Conservation (phyloP, 2,113 vertebrate genomes). For the Eonycteris spelaea region DNA sequence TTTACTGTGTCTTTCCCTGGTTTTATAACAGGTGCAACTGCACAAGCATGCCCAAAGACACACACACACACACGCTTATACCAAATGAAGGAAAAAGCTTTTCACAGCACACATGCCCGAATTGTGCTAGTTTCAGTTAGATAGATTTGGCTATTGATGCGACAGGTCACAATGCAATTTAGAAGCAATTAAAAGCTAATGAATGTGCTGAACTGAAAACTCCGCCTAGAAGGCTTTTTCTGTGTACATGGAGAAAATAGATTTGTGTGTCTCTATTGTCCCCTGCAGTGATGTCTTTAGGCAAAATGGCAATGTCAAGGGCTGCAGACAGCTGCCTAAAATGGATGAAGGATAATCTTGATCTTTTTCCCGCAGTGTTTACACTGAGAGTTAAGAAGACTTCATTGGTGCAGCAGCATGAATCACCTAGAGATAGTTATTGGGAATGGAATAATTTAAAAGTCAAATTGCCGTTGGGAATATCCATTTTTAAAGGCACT, state of each 20-base stretch:
- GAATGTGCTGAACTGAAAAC: slow-evolving; percentile 89
- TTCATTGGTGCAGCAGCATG: slow-evolving; percentile 20
- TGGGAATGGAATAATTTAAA: slow-evolving; percentile 45
- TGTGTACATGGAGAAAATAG: slow-evolving; percentile 77
- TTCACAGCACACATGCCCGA: slow-evolving; percentile 59
- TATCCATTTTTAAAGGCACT: not conserved
- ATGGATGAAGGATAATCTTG: slow-evolving; percentile 66
- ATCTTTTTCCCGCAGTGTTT: not conserved
- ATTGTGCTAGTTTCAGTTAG: slow-evolving; percentile 76
- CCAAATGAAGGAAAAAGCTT: slow-evolving; percentile 48
- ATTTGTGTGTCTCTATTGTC: slow-evolving; percentile 73
- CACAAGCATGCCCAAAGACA: not conserved
- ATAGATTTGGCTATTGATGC: slow-evolving; percentile 86
- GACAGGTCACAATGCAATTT: slow-evolving; percentile 91
- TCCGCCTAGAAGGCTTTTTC: slow-evolving; percentile 87
- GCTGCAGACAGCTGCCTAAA: slow-evolving; percentile 54
- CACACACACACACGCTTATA: too few species aligned
- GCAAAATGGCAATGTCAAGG: slow-evolving; percentile 58
- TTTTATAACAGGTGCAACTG: not conserved
- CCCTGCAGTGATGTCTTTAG: slow-evolving; percentile 78
- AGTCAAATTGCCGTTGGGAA: not conserved
- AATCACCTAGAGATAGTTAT: slow-evolving; percentile 45
- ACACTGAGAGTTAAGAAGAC: slow-evolving; percentile 1
- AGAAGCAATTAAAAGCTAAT: slow-evolving; percentile 96
- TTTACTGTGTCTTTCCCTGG: not conserved